A percentile compares a stretch with the other conserved stretches of the same genome.
Conservation (phyloP, 92 coral and sea anemone species). For the Zoanthus sansibaricus region DNA sequence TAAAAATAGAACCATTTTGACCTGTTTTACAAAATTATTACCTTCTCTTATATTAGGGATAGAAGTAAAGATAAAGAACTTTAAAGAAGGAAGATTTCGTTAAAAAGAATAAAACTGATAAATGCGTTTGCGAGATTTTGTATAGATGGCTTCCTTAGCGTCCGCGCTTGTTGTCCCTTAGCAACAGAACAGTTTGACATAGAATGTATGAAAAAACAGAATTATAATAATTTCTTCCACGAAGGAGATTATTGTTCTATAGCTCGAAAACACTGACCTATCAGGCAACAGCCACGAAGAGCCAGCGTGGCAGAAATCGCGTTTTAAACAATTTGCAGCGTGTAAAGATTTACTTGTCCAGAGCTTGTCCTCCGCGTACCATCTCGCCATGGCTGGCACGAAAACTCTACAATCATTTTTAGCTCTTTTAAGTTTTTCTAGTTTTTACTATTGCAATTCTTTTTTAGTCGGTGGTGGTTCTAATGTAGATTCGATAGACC, state of each 20-base stretch:
- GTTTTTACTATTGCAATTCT: conserved; percentile 26
- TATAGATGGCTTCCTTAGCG: not conserved
- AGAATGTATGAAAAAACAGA: conserved; percentile 45
- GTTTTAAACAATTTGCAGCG: conserved; percentile 26
- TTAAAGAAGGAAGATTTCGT: no score
- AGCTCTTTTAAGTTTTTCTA: conserved; percentile 41
- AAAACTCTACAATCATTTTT: conserved; percentile 10
- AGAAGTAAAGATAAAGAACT: no score
- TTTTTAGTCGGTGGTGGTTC: conserved; percentile 42
- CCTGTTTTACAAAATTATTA: no score
- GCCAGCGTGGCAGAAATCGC: conserved; percentile 49
- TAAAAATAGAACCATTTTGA: no score
- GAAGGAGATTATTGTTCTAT: not conserved
- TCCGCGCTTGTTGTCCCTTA: conserved; percentile 34
- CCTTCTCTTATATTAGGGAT: no score
- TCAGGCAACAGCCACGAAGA: conserved; percentile 14
- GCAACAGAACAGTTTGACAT: conserved; percentile 10
- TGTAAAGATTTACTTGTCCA: not conserved
- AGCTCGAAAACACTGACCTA: conserved; percentile 17
- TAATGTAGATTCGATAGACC: conserved; percentile 33
- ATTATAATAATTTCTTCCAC: conserved; percentile 41
- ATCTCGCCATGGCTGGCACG: conserved; percentile 32
- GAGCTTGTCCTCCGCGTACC: not conserved
- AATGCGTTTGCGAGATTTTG: not conserved
- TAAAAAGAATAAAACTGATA: no score